Evolutionary conservation across 1,140 invertebrate species (phyloP).

Genomic region (Drosophila kepulauana): DNA sequence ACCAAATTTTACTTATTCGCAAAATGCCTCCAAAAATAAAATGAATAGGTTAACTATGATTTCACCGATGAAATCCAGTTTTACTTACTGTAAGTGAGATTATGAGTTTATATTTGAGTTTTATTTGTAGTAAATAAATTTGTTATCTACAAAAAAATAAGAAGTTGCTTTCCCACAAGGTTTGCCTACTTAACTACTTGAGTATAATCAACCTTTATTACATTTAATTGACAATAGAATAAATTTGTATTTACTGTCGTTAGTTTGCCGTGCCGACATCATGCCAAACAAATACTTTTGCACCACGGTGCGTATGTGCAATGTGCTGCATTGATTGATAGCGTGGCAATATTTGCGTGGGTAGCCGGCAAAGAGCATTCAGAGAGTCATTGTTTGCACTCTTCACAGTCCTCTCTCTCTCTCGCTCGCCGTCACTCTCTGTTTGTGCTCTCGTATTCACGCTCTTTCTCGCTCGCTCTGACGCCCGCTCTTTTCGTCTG

Average conservation of each 20-base stretch:
- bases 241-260: neutral
- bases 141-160: neutral
- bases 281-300: neutral
- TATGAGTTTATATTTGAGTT: too few species aligned
- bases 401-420: constrained; percentile 21
- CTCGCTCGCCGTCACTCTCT: neutral
- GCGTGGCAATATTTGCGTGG: constrained; percentile 33
- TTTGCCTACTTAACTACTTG: neutral
- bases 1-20: too few species aligned
- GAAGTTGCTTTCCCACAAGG: neutral
- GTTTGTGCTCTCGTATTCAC: neutral
- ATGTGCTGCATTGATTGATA: constrained; percentile 48
- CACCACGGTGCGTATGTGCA: constrained; percentile 40
- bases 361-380: constrained; percentile 58
- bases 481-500: constrained; percentile 4
- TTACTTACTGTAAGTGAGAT: neutral
- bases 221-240: constrained; percentile 1
- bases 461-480: neutral
- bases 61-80: neutral
- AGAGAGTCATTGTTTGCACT: constrained; percentile 30
- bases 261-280: too few species aligned
- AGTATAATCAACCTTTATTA: neutral
- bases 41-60: neutral
- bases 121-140: too few species aligned
- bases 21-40: too few species aligned